Conservation (phyloP, 2,888 invertebrate genomes). For the Oeneis ivallda region DNA sequence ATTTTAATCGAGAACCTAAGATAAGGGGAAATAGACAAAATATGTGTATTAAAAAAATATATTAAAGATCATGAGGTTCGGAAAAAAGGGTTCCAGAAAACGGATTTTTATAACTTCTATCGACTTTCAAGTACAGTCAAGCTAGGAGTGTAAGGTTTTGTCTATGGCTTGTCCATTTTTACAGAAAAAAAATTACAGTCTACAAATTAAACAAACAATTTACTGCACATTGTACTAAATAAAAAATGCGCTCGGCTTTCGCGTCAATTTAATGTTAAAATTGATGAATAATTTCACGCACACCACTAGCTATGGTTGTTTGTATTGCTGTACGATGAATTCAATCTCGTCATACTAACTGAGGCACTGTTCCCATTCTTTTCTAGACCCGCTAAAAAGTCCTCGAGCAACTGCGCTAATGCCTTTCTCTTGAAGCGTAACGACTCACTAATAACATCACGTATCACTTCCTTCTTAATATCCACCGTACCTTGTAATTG, state of each 20-base stretch:
- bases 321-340: constrained; percentile 60
- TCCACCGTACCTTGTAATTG: constrained; percentile 86
- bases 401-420: constrained; percentile 85
- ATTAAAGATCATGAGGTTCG: too few relatives aligned
- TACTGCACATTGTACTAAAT: not conserved
- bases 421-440: constrained; percentile 89
- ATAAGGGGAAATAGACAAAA: too few relatives aligned
- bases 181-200: too few relatives aligned
- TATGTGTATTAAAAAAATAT: too few relatives aligned
- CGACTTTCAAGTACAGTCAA: too few relatives aligned
- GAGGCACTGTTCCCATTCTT: constrained; percentile 77
- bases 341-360: constrained; percentile 61
- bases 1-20: too few relatives aligned
- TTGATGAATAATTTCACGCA: constrained; percentile 29
- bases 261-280: constrained; percentile 15
- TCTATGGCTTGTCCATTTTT: too few relatives aligned
- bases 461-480: constrained; percentile 85
- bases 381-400: constrained; percentile 80
- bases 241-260: not conserved
- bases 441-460: constrained; percentile 88
- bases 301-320: constrained; percentile 71
- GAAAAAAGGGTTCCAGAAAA: too few relatives aligned
- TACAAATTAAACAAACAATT: too few relatives aligned
- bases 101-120: too few relatives aligned
- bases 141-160: too few relatives aligned